Evolutionary conservation across 2,113 vertebrate species (phyloP).

Genomic region (Lepisosteus osseus): DNA sequence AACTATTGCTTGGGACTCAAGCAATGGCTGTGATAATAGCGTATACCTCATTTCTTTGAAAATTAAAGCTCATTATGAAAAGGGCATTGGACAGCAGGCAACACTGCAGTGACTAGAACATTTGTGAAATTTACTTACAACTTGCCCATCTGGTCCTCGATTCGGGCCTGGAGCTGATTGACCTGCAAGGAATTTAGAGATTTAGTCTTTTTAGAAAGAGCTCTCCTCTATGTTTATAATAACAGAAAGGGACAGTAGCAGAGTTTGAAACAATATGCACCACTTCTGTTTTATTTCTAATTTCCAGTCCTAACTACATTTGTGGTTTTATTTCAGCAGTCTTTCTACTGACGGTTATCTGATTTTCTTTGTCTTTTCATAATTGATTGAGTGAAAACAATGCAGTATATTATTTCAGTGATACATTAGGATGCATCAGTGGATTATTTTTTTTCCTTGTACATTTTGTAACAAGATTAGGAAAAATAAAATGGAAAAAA

Average conservation of each 20-base stretch:
- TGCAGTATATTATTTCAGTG: too few relatives aligned
- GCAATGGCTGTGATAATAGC: conserved; percentile 3
- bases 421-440: too few relatives aligned
- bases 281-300: not conserved
- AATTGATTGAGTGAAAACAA: too few relatives aligned
- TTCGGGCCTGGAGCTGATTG: conserved; percentile 50
- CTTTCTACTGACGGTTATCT: not conserved
- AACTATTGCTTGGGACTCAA: conserved; percentile 21
- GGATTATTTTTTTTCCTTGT: too few relatives aligned
- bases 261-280: not conserved
- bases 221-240: conserved; percentile 8
- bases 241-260: conserved; percentile 2
- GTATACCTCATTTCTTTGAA: not conserved
- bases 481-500: too few relatives aligned
- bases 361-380: too few relatives aligned
- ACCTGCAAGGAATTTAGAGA: conserved; percentile 58
- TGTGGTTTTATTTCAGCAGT: not conserved
- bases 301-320: not conserved
- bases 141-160: conserved; percentile 55
- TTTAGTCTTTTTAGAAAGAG: conserved; percentile 35
- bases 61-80: conserved; percentile 14
- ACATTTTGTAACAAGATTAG: too few relatives aligned
- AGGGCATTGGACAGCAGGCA: conserved; percentile 36
- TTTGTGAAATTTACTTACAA: conserved; percentile 55
- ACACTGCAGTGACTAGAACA: conserved; percentile 31